phyloP scores from a whole-genome alignment of 1,140 invertebrate genomes.

The Mactra quadrangularis region DNA sequence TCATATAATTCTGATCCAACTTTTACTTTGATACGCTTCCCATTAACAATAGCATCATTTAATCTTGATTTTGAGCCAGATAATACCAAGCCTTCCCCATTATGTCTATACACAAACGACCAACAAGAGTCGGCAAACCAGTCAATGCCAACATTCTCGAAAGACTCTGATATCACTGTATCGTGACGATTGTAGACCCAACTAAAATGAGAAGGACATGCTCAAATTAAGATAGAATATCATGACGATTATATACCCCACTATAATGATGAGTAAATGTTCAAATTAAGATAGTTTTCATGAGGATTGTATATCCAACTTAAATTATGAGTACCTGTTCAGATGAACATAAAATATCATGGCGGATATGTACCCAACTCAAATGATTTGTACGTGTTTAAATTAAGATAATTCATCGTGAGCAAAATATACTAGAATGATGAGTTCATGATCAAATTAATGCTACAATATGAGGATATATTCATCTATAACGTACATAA shows the following conservation, averaged over 20 bases:
- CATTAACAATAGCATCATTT: not conserved
- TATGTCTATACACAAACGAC: not conserved
- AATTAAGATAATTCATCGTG: too few species aligned
- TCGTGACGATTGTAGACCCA: not conserved
- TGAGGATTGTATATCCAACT: not conserved
- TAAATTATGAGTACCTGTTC: not conserved
- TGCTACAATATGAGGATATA: too few species aligned
- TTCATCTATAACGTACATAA: too few species aligned
- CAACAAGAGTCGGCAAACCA: slow-evolving; percentile 8
- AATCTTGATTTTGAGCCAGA: not conserved
- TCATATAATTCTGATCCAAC: not conserved
- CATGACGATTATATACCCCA: not conserved
- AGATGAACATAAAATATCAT: too few species aligned
- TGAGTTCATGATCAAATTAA: too few species aligned
- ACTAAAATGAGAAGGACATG: too few species aligned
- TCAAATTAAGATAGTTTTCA: not conserved
- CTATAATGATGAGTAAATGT: not conserved
- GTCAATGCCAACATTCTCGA: not conserved
- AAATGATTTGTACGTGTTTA: too few species aligned
- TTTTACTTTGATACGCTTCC: not conserved
- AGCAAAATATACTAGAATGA: too few species aligned
- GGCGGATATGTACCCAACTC: too few species aligned
- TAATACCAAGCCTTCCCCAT: not conserved
- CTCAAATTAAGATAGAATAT: not conserved
- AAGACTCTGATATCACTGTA: not conserved